Conservation (phyloP, 2,113 vertebrate genomes). For the Trogon melanurus region DNA sequence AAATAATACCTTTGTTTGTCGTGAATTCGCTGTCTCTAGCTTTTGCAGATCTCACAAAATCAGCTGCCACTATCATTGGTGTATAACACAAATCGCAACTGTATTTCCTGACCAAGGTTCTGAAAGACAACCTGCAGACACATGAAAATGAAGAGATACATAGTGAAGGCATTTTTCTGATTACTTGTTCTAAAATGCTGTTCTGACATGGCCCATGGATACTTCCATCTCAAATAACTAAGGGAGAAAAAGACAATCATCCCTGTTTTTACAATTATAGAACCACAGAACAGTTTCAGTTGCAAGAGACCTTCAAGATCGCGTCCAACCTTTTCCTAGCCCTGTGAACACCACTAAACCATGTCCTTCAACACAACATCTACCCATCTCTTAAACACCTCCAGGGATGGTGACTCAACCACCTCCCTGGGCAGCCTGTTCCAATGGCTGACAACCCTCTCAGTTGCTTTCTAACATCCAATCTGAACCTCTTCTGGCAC, state of each 20-base stretch:
- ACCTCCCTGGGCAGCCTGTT: too few relatives aligned
- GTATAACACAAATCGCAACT: conserved; percentile 94
- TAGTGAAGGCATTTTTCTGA: background rate
- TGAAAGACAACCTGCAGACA: conserved; percentile 88
- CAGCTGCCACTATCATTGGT: conserved; percentile 95
- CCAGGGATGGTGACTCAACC: too few relatives aligned
- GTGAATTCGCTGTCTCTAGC: conserved; percentile 98
- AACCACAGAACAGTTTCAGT: too few relatives aligned
- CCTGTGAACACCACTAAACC: too few relatives aligned
- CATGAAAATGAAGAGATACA: background rate
- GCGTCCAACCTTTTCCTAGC: too few relatives aligned
- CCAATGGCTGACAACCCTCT: too few relatives aligned
- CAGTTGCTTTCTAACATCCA: too few relatives aligned
- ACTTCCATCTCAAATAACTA: background rate
- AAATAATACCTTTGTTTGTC: conserved; percentile 84
- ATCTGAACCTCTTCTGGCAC: too few relatives aligned
- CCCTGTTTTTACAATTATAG: background rate
- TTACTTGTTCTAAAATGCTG: background rate
- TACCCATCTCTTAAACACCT: too few relatives aligned
- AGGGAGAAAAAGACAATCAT: background rate
- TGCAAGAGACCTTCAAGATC: too few relatives aligned
- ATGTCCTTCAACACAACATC: too few relatives aligned
- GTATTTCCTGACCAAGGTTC: conserved; percentile 93
- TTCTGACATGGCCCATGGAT: background rate
- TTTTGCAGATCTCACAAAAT: conserved; percentile 93